Evolutionary conservation across 2,888 invertebrate genomes (phyloP), one percentile per base, ranked within the genome.

Genomic region (Cordylochernes scorpioides): DNA sequence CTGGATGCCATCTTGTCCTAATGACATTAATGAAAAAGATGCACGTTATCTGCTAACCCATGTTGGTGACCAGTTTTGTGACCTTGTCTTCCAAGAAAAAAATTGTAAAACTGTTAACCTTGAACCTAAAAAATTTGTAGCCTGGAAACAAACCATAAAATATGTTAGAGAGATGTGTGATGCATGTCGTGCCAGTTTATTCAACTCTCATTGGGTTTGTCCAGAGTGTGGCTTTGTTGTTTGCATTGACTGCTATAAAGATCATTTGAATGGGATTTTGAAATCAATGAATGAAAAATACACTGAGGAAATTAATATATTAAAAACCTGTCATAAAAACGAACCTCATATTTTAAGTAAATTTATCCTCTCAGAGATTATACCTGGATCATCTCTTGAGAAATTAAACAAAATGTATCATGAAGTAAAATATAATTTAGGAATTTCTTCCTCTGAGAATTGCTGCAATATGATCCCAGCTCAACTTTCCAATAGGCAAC

Each of bases 121-220:
- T 25, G 29, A 28, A 10, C 5, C 21, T 10, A 74, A 77, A 50
- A 71, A 70, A 49, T 69, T 68, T 34, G 70, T 84, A 47, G 82
- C 82, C n/a, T 91, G 88, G 88, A 91, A 91, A 51, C 67, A 84
- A 42, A 77, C 86, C 3, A 82, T 88, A 16, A 74, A 78, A 49
- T 84, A 84, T 13, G 82, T 86, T 15, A 62, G 91, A 16, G 91
- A 94, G 57, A 82, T 91, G 66, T 57, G 57, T 41, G 57, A 57
- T 40, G 50, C 50, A 5, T 57, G 57, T 40, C 47, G 48, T 34
- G 54, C 56, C 2, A 54, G 55, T 3, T 36, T 57, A 24, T 57
- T 57, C 44, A 55, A 55, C 47, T 47, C 51, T 44, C 55, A 55
- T 44, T 55, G 53, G 51, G 51, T 53, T 24, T 55, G 55, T 42